phyloP scores from a whole-genome alignment of 2,888 invertebrate species.

The Tromatobia lineatoria region DNA sequence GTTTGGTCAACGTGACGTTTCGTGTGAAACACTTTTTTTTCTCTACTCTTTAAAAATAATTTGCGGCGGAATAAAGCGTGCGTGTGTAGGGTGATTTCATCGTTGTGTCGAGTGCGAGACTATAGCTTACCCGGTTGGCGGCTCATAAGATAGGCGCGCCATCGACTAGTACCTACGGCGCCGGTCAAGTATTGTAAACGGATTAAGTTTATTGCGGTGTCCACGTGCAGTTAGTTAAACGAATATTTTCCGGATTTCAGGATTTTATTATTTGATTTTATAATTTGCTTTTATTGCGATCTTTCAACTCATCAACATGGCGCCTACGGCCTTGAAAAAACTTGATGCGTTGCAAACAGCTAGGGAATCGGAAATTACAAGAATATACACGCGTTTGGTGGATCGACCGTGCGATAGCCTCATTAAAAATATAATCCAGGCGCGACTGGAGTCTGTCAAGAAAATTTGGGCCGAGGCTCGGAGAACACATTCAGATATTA shows the following conservation, averaged over 20 bases:
- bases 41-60: too few relatives aligned
- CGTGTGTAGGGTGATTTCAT: too few relatives aligned
- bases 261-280: background rate
- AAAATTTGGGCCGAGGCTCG: background rate
- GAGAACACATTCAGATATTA: background rate
- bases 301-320: background rate
- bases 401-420: background rate
- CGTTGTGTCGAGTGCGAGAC: too few relatives aligned
- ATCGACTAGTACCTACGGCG: too few relatives aligned
- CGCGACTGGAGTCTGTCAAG: background rate
- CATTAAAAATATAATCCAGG: background rate
- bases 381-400: background rate
- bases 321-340: background rate
- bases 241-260: background rate
- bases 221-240: background rate
- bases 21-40: too few relatives aligned
- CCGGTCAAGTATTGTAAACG: too few relatives aligned
- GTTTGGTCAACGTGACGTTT: too few relatives aligned
- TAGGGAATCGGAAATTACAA: background rate
- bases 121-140: too few relatives aligned
- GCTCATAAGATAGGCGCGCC: too few relatives aligned
- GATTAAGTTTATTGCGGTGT: too few relatives aligned
- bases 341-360: background rate
- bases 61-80: too few relatives aligned
- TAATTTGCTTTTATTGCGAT: too few relatives aligned